A percentile compares a stretch with the other conserved stretches of the same genome.
Evolutionary conservation across 2,888 invertebrate genomes (phyloP).

Genomic region (Acrobasis consociella): DNA sequence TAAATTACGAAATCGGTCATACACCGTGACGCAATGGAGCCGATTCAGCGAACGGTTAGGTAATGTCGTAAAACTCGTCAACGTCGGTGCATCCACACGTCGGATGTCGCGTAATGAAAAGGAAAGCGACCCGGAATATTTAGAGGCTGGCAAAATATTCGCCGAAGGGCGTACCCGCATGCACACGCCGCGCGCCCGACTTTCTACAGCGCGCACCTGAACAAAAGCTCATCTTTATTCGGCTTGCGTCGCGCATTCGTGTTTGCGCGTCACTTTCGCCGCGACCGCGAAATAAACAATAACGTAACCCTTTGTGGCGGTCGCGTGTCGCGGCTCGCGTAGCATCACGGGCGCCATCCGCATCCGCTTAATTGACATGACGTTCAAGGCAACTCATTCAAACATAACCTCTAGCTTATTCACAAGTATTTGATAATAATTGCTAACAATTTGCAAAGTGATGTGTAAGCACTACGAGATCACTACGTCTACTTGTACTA

Average conservation of each 20-base stretch:
- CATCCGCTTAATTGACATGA: constrained; percentile 54
- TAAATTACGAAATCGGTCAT: constrained; percentile 59
- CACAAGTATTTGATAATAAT: constrained; percentile 20
- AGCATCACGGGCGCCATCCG: constrained; percentile 48
- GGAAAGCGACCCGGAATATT: constrained; percentile 76
- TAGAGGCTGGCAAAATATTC: constrained; percentile 77
- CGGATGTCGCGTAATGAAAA: constrained; percentile 73
- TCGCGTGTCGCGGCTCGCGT: neutral
- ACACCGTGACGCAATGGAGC: constrained; percentile 56
- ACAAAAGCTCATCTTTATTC: constrained; percentile 80
- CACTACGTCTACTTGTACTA: too few species aligned
- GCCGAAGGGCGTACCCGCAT: constrained; percentile 81
- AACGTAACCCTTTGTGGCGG: constrained; percentile 61
- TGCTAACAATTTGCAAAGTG: neutral
- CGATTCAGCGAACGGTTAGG: constrained; percentile 64
- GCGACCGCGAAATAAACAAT: constrained; percentile 46
- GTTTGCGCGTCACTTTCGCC: constrained; percentile 72
- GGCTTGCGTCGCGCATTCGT: constrained; percentile 52
- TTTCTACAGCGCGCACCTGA: constrained; percentile 66
- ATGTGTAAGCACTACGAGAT: neutral
- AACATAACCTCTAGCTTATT: constrained; percentile 26
- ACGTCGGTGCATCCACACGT: constrained; percentile 48
- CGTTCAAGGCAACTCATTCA: constrained; percentile 56
- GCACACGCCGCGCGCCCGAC: constrained; percentile 54
- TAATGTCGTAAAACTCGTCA: constrained; percentile 62